These are phyloP conservation scores for Leuctra nigra DNA, from an alignment of 2,888 invertebrate species.

Conservation along the genomic window DNA sequence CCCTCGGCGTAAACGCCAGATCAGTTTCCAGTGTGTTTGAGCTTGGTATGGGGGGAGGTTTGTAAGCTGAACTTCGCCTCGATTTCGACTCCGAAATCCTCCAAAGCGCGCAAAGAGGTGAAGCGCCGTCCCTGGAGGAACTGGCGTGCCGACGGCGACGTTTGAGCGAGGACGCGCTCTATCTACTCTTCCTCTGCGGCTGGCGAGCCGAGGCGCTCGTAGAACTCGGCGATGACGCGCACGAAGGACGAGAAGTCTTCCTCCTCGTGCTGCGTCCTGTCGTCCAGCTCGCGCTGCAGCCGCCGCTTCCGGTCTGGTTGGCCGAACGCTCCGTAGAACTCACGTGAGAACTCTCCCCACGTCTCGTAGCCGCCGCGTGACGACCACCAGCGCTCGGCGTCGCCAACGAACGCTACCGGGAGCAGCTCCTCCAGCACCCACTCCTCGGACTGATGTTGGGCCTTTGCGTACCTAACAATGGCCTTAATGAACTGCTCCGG, in stretches of 20 bases:
- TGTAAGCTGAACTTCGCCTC: background rate
- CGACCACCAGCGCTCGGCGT: background rate
- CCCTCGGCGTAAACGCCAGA: background rate
- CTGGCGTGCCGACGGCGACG: background rate
- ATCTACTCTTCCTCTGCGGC: background rate
- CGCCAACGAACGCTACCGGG: background rate
- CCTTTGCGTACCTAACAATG: background rate
- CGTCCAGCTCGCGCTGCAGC: background rate
- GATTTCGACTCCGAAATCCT: background rate
- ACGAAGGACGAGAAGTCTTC: background rate
- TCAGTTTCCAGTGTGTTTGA: background rate
- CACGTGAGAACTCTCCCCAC: background rate
- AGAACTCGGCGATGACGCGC: background rate
- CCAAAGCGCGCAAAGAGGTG: background rate
- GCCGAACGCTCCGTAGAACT: background rate
- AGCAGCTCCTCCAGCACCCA: background rate
- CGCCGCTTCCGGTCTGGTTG: background rate
- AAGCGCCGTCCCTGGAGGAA: background rate
- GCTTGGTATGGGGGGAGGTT: background rate
- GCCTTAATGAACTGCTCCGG: background rate
- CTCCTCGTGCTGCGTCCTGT: background rate
- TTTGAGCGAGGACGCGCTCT: background rate
- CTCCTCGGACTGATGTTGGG: background rate
- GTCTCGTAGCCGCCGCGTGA: background rate
- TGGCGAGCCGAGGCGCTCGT: background rate